A percentile compares a stretch with the other conserved stretches of the same genome.
phyloP scores from a whole-genome alignment of 2,113 vertebrate species.

The Burhinus bistriatus region DNA sequence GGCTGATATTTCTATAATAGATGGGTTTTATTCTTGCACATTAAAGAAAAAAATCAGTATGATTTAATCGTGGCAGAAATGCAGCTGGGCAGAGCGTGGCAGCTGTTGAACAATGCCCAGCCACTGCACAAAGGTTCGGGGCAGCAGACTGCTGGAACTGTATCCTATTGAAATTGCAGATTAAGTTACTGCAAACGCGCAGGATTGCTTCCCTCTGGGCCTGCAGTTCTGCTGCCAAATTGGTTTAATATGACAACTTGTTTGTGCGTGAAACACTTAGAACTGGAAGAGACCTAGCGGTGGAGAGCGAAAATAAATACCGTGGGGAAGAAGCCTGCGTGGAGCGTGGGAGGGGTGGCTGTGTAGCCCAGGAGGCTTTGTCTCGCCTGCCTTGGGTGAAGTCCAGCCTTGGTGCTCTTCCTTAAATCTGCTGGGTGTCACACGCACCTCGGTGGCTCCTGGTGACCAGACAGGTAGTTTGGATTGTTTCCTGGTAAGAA shows the following conservation, averaged over 20 bases:
- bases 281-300: neutral
- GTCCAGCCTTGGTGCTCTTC: neutral
- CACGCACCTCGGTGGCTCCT: fast-evolving
- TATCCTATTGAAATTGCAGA: neutral
- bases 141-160: neutral
- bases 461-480: neutral
- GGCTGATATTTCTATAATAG: fast-evolving
- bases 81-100: neutral
- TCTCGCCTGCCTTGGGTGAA: neutral
- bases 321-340: fast-evolving
- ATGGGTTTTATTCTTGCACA: neutral
- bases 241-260: neutral
- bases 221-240: neutral
- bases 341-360: neutral
- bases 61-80: neutral
- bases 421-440: too few relatives aligned
- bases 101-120: neutral
- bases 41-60: neutral
- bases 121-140: neutral
- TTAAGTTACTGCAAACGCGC: neutral
- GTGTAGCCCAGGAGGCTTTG: neutral
- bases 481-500: neutral
- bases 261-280: neutral
- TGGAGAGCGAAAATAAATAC: neutral
- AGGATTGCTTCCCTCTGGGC: neutral